Conservation (phyloP, 2,113 vertebrate species). For the Tyto alba region DNA sequence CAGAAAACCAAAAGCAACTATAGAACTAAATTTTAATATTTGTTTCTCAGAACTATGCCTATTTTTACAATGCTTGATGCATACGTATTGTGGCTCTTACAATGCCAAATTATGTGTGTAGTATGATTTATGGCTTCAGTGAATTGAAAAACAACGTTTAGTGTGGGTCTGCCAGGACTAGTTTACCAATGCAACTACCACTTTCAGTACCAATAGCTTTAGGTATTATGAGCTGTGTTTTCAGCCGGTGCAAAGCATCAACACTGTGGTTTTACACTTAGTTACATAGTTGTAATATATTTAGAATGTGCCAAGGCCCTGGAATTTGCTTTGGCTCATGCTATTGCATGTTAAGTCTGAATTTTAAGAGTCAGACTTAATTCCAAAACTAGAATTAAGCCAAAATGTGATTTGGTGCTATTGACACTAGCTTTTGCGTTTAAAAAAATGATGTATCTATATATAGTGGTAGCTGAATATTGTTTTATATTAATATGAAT, state of each 20-base stretch:
- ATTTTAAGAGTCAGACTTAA: background rate
- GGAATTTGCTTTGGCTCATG: background rate
- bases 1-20: background rate
- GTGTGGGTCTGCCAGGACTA: background rate
- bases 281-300: background rate
- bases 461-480: background rate
- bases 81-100: accelerated
- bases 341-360: background rate
- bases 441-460: background rate
- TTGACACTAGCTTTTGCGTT: background rate
- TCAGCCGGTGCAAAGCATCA: background rate
- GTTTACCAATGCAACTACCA: background rate
- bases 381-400: background rate
- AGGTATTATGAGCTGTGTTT: background rate
- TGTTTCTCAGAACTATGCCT: background rate
- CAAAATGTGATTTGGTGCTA: background rate
- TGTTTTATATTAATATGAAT: background rate
- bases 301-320: background rate
- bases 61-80: background rate
- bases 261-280: background rate
- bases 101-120: background rate
- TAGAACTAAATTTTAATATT: background rate
- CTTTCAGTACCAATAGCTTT: background rate
- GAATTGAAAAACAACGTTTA: background rate
- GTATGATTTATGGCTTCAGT: background rate